A percentile compares a stretch with the other conserved stretches of the same genome.
These are phyloP conservation scores for Spodoptera litura DNA, from an alignment of 1,140 invertebrate genomes.

Conservation along the genomic window DNA sequence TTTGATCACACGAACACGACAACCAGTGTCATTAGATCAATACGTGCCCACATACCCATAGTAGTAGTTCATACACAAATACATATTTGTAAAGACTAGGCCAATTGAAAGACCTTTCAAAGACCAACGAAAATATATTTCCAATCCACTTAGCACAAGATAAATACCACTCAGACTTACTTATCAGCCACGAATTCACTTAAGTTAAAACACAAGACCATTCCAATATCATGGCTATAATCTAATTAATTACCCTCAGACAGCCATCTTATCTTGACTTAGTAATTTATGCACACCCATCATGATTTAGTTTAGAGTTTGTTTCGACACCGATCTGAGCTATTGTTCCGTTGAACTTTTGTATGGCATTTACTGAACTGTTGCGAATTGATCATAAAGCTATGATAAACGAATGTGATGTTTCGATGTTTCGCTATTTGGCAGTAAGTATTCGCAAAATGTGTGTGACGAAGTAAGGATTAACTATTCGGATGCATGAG, in stretches of 20 bases:
- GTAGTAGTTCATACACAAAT: too few relatives aligned
- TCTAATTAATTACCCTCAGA: slow-evolving; percentile 36
- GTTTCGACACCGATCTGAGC: slow-evolving; percentile 45
- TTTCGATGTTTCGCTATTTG: slow-evolving; percentile 36
- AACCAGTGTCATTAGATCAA: too few relatives aligned
- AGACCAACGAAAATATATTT: slow-evolving; percentile 12
- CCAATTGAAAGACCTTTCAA: too few relatives aligned
- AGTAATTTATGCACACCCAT: slow-evolving; percentile 57
- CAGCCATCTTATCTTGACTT: slow-evolving; percentile 25
- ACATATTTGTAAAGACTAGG: too few relatives aligned
- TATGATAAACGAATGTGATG: slow-evolving; percentile 59
- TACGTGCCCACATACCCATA: too few relatives aligned
- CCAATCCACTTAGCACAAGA: slow-evolving; percentile 21
- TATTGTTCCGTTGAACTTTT: slow-evolving; percentile 80
- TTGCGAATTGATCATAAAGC: slow-evolving; percentile 68
- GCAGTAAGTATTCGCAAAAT: background rate
- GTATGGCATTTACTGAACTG: slow-evolving; percentile 75
- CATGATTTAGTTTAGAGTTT: slow-evolving; percentile 46
- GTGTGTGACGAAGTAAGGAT: slow-evolving; percentile 7
- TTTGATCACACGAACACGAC: too few relatives aligned
- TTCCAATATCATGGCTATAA: slow-evolving; percentile 15
- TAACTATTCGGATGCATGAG: slow-evolving; percentile 16
- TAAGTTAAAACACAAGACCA: slow-evolving; percentile 11
- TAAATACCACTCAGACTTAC: background rate
- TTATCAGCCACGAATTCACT: slow-evolving; percentile 37